Evolutionary conservation across 1,140 invertebrate species (phyloP).

Genomic region (Colletes latitarsis): DNA sequence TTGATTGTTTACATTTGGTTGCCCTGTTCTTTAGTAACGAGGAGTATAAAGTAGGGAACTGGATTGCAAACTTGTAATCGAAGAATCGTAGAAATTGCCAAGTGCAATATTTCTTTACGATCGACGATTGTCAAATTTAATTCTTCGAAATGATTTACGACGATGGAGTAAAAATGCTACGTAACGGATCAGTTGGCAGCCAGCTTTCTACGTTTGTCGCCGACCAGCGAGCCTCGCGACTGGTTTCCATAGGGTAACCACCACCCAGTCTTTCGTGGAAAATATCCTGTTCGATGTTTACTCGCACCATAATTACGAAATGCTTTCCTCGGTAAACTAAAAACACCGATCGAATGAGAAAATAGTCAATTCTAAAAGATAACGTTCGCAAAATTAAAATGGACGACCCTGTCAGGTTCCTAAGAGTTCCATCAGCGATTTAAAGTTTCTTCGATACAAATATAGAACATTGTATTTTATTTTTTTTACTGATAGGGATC

Average conservation of each 20-base stretch:
- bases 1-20: too few species aligned
- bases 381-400: too few species aligned
- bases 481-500: too few species aligned
- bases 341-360: too few species aligned
- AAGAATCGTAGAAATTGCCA: background rate
- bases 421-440: too few species aligned
- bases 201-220: conserved; percentile 27
- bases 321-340: background rate
- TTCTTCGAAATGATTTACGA: background rate
- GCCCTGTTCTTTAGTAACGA: too few species aligned
- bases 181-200: conserved; percentile 34
- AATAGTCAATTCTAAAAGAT: too few species aligned
- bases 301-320: background rate
- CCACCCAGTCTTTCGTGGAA: background rate
- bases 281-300: background rate
- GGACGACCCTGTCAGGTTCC: too few species aligned
- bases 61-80: background rate
- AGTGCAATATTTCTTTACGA: too few species aligned
- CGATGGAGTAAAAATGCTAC: conserved; percentile 4
- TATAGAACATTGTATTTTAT: too few species aligned
- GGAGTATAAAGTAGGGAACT: background rate
- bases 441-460: too few species aligned
- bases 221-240: background rate
- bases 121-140: background rate
- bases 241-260: background rate